phyloP scores from a whole-genome alignment of 1,140 invertebrate species.

The Helicoverpa zea region DNA sequence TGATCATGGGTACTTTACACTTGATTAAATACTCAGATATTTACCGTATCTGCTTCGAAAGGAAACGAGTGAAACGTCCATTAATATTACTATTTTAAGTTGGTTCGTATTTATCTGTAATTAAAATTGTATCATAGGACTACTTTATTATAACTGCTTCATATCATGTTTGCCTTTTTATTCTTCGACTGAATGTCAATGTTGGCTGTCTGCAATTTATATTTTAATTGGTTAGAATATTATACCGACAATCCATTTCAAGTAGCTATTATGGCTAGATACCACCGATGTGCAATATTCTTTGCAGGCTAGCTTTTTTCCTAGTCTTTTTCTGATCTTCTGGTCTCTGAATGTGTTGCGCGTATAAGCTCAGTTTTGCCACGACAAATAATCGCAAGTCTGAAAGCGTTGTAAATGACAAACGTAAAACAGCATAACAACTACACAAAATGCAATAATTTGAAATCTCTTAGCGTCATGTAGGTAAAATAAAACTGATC shows the following conservation, averaged over 20 bases:
- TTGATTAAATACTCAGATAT: slow-evolving; percentile 42
- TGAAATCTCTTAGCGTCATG: neutral
- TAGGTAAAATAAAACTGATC: neutral
- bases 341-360: no score
- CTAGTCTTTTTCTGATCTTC: no score
- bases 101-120: neutral
- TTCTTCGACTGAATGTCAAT: no score
- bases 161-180: neutral
- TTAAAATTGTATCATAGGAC: neutral
- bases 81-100: slow-evolving; percentile 24
- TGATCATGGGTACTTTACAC: slow-evolving; percentile 28
- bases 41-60: slow-evolving; percentile 16
- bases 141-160: neutral
- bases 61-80: slow-evolving; percentile 22
- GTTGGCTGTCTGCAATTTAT: no score
- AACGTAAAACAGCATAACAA: neutral
- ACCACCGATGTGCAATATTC: no score
- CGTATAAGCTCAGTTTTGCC: no score
- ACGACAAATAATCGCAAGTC: no score
- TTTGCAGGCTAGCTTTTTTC: no score
- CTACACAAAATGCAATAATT: neutral
- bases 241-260: no score
- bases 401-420: neutral
- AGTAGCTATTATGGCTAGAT: no score
- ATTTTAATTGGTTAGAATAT: no score